Evolutionary conservation across 2,888 invertebrate genomes (phyloP).

Genomic region (Eristalis pertinax): DNA sequence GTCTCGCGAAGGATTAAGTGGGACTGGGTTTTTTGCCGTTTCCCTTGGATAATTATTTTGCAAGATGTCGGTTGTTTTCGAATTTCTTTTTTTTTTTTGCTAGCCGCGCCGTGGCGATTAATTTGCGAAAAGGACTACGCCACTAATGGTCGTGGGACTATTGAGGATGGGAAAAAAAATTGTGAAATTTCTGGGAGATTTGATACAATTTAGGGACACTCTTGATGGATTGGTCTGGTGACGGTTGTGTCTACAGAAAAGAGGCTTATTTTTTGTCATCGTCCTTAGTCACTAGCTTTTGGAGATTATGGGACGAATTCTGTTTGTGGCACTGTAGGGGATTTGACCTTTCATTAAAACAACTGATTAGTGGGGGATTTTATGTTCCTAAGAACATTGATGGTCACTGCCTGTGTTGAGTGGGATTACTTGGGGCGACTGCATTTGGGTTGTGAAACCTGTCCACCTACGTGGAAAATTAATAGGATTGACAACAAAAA

Average conservation of each 20-base stretch:
- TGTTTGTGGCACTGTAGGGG: not conserved
- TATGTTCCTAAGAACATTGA: no score
- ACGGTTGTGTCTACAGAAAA: not conserved
- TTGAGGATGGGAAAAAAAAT: not conserved
- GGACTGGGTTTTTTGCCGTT: not conserved
- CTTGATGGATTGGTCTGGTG: constrained; percentile 4
- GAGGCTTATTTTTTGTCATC: not conserved
- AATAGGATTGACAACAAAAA: no score
- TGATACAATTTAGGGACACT: constrained; percentile 14
- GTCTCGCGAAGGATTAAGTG: not conserved
- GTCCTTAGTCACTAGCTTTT: not conserved
- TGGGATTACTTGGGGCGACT: no score
- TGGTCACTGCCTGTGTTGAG: no score
- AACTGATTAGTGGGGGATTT: no score
- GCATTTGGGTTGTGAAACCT: no score
- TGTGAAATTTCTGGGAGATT: constrained; percentile 7
- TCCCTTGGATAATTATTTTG: not conserved
- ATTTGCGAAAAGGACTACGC: not conserved
- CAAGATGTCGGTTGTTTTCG: not conserved
- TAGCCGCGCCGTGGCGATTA: not conserved
- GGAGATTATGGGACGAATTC: not conserved
- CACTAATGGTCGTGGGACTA: not conserved
- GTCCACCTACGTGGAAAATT: no score
- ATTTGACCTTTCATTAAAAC: no score
- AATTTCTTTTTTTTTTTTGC: not conserved